Conservation (phyloP, 2,888 invertebrate species). For the Pristionchus arcanus region DNA sequence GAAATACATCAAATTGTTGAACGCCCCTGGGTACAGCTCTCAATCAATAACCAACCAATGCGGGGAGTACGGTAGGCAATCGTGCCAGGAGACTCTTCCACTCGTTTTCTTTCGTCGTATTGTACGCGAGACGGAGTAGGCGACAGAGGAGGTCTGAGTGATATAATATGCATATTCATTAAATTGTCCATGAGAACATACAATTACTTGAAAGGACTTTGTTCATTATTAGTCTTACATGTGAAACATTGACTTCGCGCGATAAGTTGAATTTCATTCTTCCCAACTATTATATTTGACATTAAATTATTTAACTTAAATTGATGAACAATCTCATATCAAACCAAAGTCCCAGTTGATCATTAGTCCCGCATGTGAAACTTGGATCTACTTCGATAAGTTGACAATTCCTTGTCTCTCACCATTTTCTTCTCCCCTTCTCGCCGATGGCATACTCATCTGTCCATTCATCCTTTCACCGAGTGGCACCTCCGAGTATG, state of each 20-base stretch:
- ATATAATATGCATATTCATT: background rate
- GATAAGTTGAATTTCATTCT: background rate
- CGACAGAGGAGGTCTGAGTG: background rate
- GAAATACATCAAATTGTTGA: no score
- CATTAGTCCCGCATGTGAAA: no score
- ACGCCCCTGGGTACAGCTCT: background rate
- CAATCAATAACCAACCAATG: conserved; percentile 40
- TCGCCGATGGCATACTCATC: background rate
- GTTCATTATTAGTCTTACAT: background rate
- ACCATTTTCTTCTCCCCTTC: background rate
- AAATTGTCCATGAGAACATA: background rate
- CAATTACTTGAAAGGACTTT: background rate
- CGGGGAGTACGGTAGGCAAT: conserved; percentile 45
- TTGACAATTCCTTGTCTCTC: background rate
- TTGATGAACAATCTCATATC: no score
- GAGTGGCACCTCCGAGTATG: background rate
- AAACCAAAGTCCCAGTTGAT: no score
- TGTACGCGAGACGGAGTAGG: conserved; percentile 17
- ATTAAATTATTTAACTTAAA: no score
- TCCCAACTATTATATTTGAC: no score
- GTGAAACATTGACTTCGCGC: background rate
- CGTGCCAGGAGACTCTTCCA: conserved; percentile 39
- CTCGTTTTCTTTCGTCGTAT: background rate
- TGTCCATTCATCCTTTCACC: background rate
- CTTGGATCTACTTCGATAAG: no score